A percentile compares a stretch with the other conserved stretches of the same genome.
These are phyloP conservation scores for Sebastes trivittatus DNA, from an alignment of 2,797 vertebrate species.

Conservation along the genomic window DNA sequence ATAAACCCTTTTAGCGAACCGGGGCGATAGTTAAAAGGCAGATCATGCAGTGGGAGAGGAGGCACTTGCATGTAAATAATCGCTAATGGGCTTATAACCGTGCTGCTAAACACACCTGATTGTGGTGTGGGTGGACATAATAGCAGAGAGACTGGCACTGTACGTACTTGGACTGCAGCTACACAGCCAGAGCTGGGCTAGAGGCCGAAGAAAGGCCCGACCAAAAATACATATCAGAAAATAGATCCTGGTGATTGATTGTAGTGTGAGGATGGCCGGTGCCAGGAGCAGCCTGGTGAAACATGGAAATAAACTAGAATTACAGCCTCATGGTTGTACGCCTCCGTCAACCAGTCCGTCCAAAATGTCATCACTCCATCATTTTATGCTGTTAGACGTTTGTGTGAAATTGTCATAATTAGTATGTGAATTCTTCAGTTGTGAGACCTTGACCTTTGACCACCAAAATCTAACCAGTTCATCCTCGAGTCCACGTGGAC, in stretches of 20 bases:
- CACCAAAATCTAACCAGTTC: neutral
- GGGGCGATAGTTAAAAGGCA: constrained; percentile 8
- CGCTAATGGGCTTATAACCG: constrained; percentile 29
- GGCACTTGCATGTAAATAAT: constrained; percentile 18
- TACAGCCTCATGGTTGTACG: neutral
- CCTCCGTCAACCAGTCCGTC: neutral
- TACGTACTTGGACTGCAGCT: neutral
- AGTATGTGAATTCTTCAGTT: neutral
- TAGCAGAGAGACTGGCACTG: neutral
- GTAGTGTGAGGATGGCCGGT: neutral
- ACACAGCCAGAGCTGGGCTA: neutral
- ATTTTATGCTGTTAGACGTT: neutral
- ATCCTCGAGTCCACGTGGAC: neutral
- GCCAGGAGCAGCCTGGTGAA: neutral
- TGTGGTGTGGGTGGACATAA: constrained; percentile 17
- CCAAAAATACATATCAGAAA: neutral
- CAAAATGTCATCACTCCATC: neutral
- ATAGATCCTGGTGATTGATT: neutral
- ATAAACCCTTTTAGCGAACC: constrained; percentile 6
- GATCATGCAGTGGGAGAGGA: constrained; percentile 1
- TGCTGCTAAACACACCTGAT: constrained; percentile 16
- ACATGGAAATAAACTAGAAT: neutral
- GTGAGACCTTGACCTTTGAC: neutral
- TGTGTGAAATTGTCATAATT: neutral
- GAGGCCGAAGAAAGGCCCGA: neutral